phyloP scores from a whole-genome alignment of 2,113 vertebrate genomes.

The Desmodus rotundus region DNA sequence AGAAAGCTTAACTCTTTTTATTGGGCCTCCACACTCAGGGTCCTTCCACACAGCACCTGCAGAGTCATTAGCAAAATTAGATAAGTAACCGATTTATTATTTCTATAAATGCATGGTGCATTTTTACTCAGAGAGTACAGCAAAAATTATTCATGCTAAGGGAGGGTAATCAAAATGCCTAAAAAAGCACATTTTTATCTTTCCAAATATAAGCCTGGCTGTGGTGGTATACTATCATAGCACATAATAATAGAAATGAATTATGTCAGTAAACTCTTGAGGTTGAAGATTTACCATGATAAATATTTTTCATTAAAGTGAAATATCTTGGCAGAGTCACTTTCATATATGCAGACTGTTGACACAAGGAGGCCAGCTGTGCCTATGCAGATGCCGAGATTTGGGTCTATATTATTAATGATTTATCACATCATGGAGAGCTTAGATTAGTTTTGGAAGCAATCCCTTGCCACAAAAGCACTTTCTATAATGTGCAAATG shows the following conservation, averaged over 20 bases:
- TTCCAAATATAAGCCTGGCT: slow-evolving; percentile 31
- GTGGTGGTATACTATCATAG: background rate
- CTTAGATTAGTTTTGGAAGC: slow-evolving; percentile 78
- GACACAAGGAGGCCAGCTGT: slow-evolving; percentile 78
- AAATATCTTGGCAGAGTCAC: slow-evolving; percentile 77
- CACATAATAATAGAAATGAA: slow-evolving; percentile 66
- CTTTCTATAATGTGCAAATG: slow-evolving; percentile 58
- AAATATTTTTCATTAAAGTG: slow-evolving; percentile 84
- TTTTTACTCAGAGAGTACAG: background rate
- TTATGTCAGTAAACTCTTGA: slow-evolving; percentile 77
- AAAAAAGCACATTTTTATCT: slow-evolving; percentile 52
- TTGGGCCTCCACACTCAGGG: background rate
- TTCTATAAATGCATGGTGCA: background rate
- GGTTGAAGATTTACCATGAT: slow-evolving; percentile 80
- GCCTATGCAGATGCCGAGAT: slow-evolving; percentile 78
- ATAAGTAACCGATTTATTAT: slow-evolving; percentile 17
- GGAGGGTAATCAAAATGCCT: slow-evolving; percentile 33
- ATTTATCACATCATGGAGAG: slow-evolving; percentile 79
- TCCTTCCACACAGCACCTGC: background rate
- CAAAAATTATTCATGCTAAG: slow-evolving; percentile 43
- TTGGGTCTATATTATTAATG: slow-evolving; percentile 77
- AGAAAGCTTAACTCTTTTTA: background rate
- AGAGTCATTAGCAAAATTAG: slow-evolving; percentile 15
- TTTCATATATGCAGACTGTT: slow-evolving; percentile 79
- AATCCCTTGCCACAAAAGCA: slow-evolving; percentile 75